Conservation (phyloP, 2,888 invertebrate genomes). For the Trichopria drosophilae region DNA sequence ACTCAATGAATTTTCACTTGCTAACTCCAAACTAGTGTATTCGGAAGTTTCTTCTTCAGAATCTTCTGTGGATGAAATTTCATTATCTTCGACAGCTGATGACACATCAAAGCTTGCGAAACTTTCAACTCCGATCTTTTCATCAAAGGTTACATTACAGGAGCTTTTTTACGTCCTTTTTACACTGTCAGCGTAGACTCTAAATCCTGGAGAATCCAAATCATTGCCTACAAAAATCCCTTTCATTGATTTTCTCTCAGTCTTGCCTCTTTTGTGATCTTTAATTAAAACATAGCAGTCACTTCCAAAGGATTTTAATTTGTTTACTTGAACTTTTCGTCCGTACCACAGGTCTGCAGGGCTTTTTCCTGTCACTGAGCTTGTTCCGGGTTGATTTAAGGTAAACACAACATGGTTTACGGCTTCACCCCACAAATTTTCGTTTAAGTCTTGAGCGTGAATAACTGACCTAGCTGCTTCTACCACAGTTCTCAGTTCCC, state of each 20-base stretch:
- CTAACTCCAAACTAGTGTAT: background rate
- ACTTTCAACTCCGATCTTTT: constrained; percentile 4
- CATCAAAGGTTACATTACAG: constrained; percentile 26
- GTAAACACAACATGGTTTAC: constrained; percentile 23
- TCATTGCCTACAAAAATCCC: constrained; percentile 32
- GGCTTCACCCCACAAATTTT: constrained; percentile 19
- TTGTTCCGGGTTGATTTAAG: constrained; percentile 26
- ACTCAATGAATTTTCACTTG: background rate
- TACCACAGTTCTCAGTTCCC: constrained; percentile 45
- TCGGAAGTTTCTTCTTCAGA: background rate
- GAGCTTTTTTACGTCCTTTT: too few relatives aligned
- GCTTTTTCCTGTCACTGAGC: constrained; percentile 15
- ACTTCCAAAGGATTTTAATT: constrained; percentile 21
- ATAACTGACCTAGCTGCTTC: constrained; percentile 41
- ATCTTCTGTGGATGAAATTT: background rate
- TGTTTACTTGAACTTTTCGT: constrained; percentile 19
- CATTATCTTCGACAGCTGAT: background rate
- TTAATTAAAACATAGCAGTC: constrained; percentile 26
- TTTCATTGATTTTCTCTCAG: constrained; percentile 21
- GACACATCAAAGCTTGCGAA: background rate
- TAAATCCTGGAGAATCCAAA: constrained; percentile 21
- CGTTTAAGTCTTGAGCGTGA: constrained; percentile 5
- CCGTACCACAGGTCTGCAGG: constrained; percentile 32
- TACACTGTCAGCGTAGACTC: constrained; percentile 20
- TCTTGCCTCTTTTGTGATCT: constrained; percentile 23